Base-by-base conservation (phyloP, 2,888 invertebrate genomes). In the Drosophila cognata region DNA sequence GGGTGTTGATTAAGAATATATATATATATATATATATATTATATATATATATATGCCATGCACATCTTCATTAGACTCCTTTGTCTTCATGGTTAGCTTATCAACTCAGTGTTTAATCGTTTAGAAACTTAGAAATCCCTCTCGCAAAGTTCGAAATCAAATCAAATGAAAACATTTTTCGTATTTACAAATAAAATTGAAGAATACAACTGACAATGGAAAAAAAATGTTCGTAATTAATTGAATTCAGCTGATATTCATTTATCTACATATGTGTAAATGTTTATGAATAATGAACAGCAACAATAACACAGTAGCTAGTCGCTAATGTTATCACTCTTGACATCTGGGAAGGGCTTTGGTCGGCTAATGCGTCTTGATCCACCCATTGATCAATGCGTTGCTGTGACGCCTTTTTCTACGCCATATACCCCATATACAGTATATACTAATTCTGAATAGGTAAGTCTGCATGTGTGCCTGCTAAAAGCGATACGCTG, bases 381-480 rank as follows among this genome's bases (percentile, higher is more conserved):
- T 77, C 68, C 77, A 71, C 64, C 73, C 81, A 78, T 81, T 78
- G 78, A 78, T 78, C 78, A 81, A 77, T 68, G 77, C 52, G 59
- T 70, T 79, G 63, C 53, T 75, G 51, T 74, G 53, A 63, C 63
- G 71, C 71, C 51, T 61, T 58, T 65, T 52, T 64, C 5, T 11
- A 43, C 21, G 38, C n/a, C 41, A 41, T 10, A n/a, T n/a, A 43
- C 21, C 21, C 43, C 13, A 38, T 41, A 36, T 21, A 46, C 4
- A 46, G 7, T 21, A 46, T 46, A 46, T 46, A 46, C 46, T 25
- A 46, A 46, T 46, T 46, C 25, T 25, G 21, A 25, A 46, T 46
- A 46, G 13, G 21, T 46, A 46, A 16, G 46, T 25, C 21, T 43
- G 43, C 5, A 2, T 43, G 21, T 43, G 21, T 21, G 43, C n/a